Base-by-base conservation (phyloP, 2,113 vertebrate species). In the Pangasianodon hypophthalmus region DNA sequence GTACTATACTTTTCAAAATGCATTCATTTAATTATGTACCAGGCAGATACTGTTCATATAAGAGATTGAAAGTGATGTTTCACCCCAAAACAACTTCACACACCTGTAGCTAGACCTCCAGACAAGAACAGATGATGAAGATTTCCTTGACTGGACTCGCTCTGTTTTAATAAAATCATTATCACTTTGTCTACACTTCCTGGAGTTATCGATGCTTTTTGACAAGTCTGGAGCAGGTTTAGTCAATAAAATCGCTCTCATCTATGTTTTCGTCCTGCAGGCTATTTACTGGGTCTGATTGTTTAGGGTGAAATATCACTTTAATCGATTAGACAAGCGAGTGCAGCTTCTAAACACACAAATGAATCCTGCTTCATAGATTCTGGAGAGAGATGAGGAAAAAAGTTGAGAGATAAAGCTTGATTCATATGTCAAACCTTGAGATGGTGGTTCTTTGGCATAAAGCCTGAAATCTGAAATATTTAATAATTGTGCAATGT, bases 211-310 rank as follows among this genome's bases (percentile, higher is more conserved):
- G 54, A 58, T 58, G 52, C 54, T 58, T 83, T 83, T 58, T 83
- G 82, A 84, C 82, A 60, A 84, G 54, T 84, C 82, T 84, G 32
- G 37, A 83, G 37, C 82, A 41, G 32, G 82, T 44, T 84, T 32
- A 44, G 82, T 84, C 82, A 58, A 84, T 82, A 84, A 84, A 84
- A 84, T 84, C 21, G 44, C 82, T 58, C 82, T 84, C 54, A 44
- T 84, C 54, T 84, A 60, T 41, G 32, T 19, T 81, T 52, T 82
- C n/a, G 16, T 41, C 16, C 81, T 82, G 50, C n/a, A 54, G 79
- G 77, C 54, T 58, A 41, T 83, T 83, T 56, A 58, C 81, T 58
- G 32, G 52, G n/a, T 83, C 81, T 58, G 52, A 83, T 21, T 32
- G 81, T 83, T 58, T 83, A 58, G 21, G 56, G 82, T 60, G 52